Conservation (phyloP, 2,888 invertebrate genomes). For the Dryocosmus kuriphilus region DNA sequence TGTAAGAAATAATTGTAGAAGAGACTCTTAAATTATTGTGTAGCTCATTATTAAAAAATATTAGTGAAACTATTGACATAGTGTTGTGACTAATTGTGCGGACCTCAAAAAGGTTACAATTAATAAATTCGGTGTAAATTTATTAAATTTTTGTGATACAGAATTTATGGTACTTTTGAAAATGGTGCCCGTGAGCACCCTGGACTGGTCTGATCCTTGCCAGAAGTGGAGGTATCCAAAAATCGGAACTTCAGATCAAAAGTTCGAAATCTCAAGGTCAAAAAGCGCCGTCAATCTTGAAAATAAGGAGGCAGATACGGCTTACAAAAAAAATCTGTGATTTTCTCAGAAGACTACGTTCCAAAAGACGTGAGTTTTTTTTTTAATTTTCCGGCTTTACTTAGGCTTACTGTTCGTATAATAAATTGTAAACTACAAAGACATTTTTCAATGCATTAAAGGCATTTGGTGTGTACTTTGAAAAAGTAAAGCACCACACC, state of each 20-base stretch:
- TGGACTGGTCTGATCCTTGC: constrained; percentile 74
- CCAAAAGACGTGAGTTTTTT: constrained; percentile 71
- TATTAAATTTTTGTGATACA: not conserved
- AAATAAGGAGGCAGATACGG: constrained; percentile 67
- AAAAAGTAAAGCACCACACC: not conserved
- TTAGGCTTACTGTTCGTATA: not conserved
- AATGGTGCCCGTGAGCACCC: constrained; percentile 72
- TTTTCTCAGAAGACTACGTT: constrained; percentile 69
- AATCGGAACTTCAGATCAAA: constrained; percentile 54
- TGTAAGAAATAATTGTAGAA: constrained; percentile 1
- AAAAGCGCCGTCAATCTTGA: constrained; percentile 68
- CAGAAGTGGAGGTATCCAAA: constrained; percentile 74
- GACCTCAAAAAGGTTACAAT: too few species aligned
- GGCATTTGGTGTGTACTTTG: too few species aligned
- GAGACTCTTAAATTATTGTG: not conserved
- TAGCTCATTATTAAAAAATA: not conserved
- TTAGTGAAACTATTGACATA: not conserved
- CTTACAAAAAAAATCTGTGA: constrained; percentile 75
- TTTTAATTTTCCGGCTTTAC: not conserved
- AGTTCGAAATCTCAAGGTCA: constrained; percentile 59
- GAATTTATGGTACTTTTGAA: constrained; percentile 25
- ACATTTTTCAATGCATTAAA: too few species aligned
- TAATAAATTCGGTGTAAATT: not conserved
- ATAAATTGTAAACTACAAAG: too few species aligned
- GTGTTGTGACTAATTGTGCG: not conserved